Percentiles rank a stretch among this genome's conserved stretches.
These are phyloP conservation scores for Burhinus bistriatus DNA, from an alignment of 2,113 vertebrate genomes.

Conservation along the genomic window DNA sequence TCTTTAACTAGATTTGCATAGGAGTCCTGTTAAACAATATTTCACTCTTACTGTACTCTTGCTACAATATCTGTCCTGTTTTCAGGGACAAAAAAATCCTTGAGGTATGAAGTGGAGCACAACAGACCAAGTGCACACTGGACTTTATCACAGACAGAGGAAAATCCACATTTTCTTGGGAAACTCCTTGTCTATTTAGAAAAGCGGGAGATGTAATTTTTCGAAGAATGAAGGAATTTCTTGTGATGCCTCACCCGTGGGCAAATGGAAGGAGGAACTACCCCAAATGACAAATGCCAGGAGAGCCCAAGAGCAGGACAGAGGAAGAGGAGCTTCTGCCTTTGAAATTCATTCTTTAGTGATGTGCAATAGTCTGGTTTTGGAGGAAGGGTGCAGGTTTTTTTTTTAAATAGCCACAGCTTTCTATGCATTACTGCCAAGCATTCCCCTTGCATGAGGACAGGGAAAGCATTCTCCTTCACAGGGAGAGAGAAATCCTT, in stretches of 20 bases:
- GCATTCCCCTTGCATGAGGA: neutral
- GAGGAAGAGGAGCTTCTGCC: neutral
- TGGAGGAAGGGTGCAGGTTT: neutral
- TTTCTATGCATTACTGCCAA: neutral
- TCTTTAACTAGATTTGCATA: neutral
- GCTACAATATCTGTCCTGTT: neutral
- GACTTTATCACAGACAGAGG: neutral
- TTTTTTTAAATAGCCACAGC: neutral
- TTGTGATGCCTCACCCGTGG: neutral
- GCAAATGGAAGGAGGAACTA: neutral
- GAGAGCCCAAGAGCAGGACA: neutral
- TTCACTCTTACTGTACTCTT: neutral
- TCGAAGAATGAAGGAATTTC: neutral
- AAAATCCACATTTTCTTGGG: neutral
- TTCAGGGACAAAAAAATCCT: neutral
- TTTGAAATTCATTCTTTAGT: neutral
- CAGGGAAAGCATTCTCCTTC: neutral
- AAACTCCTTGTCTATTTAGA: neutral
- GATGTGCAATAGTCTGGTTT: neutral
- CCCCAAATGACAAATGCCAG: neutral
- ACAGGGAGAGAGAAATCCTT: neutral
- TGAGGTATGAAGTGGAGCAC: neutral
- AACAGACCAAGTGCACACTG: accelerated
- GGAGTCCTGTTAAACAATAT: neutral
- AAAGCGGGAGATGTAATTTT: neutral